Base-by-base conservation (phyloP, 2,113 vertebrate species). In the Girardinichthys multiradiatus region DNA sequence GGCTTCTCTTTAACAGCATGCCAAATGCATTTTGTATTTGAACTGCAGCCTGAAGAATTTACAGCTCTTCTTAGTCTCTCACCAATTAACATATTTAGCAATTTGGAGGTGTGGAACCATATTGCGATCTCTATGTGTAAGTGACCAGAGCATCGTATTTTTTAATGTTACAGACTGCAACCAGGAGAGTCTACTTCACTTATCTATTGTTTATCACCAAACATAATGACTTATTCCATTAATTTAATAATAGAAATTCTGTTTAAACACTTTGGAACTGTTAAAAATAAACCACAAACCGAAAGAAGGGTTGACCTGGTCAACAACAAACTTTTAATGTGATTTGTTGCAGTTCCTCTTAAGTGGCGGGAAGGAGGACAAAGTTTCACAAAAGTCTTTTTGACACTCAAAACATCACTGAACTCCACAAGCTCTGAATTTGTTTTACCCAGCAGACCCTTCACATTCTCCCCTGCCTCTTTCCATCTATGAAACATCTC, bases 401-500 rank as follows among this genome's bases (percentile, higher is more conserved):
- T 59, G 48, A 68, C 51, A 64, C 58, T 28, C 19, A 4, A 39
- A 51, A 30, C 64, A 24, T 57, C 21, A 26, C 59, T 59, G 64
- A 74, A 73, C 70, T 65, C 63, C 76, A 37, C 33, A 66, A 54
- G 27, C 63, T 65, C 72, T 33, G 37, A 30, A 42, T 75, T 71
- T 57, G 29, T 58, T 63, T 70, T 75, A 72, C 17, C 24, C 17
- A 0, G 68, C 37, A 79, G 64, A 60, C 37, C 66, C 51, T 62
- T 73, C 48, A 48, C 45, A n/a, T 72, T 13, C 70, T 67, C 61
- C 45, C 39, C 35, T 65, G 24, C 75, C 45, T 70, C 37, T 64
- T 76, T 70, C 70, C 75, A 71, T 69, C 39, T 60, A 70, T 70
- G 27, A 83, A 57, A 70, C 70, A 72, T 45, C 30, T 21, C 61